phyloP scores from a whole-genome alignment of 1,140 invertebrate genomes.

The Chironomus tepperi region DNA sequence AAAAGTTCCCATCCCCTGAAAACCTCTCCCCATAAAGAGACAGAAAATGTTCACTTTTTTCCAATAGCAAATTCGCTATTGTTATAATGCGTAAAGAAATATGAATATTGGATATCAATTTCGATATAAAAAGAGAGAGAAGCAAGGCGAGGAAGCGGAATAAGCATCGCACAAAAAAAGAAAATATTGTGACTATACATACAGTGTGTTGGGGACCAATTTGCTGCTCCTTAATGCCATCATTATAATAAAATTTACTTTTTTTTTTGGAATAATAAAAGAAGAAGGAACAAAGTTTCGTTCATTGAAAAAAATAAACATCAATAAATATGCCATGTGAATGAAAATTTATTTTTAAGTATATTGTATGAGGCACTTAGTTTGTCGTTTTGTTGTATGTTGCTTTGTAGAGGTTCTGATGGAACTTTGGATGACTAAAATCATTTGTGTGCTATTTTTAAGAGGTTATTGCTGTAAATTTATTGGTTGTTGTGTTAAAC shows the following conservation, averaged over 20 bases:
- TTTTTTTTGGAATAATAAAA: background rate
- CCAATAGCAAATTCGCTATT: background rate
- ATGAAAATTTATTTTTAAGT: background rate
- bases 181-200: background rate
- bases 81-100: conserved; percentile 13
- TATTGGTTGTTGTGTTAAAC: no score
- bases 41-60: no score
- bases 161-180: background rate
- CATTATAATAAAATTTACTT: conserved; percentile 15
- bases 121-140: background rate
- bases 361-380: background rate
- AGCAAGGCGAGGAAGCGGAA: background rate
- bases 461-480: no score
- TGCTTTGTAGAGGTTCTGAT: no score
- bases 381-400: no score
- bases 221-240: conserved; percentile 12
- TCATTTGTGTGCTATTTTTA: no score
- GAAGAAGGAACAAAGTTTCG: background rate
- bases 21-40: no score
- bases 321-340: conserved; percentile 8
- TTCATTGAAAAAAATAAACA: conserved; percentile 9
- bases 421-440: no score
- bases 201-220: background rate
- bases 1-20: no score
- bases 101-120: conserved; percentile 14